phyloP scores from a whole-genome alignment of 2,797 vertebrate genomes.

The Triplophysa yarkandensis region DNA sequence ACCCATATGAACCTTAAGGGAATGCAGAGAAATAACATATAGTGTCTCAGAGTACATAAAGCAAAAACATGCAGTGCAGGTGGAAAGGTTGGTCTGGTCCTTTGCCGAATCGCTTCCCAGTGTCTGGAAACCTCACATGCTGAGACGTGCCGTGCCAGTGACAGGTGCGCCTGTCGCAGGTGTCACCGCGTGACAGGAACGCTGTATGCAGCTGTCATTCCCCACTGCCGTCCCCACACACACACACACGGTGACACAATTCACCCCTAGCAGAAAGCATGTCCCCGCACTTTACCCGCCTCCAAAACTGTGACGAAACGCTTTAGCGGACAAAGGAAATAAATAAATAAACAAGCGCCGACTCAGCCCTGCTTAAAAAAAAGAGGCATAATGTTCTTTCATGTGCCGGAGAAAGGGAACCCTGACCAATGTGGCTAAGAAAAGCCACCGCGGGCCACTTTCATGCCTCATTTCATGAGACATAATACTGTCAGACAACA shows the following conservation, averaged over 20 bases:
- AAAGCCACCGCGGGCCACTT: slow-evolving; percentile 49
- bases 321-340: slow-evolving; percentile 66
- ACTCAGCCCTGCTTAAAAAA: slow-evolving; percentile 55
- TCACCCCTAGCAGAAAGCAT: slow-evolving; percentile 50
- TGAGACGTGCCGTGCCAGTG: slow-evolving; percentile 44
- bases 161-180: slow-evolving; percentile 63
- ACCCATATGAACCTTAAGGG: slow-evolving; percentile 35
- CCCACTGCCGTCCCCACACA: slow-evolving; percentile 34
- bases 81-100: not conserved
- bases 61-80: slow-evolving; percentile 7
- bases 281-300: slow-evolving; percentile 55
- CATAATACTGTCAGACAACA: slow-evolving; percentile 61
- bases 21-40: slow-evolving; percentile 13
- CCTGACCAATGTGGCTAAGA: slow-evolving; percentile 51
- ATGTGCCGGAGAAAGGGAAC: slow-evolving; percentile 46
- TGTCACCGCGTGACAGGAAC: slow-evolving; percentile 56
- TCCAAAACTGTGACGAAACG: slow-evolving; percentile 63
- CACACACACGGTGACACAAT: slow-evolving; percentile 49
- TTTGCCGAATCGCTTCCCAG: not conserved
- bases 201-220: slow-evolving; percentile 63
- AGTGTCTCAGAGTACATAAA: slow-evolving; percentile 30
- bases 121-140: not conserved
- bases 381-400: slow-evolving; percentile 57
- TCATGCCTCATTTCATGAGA: slow-evolving; percentile 55
- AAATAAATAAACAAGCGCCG: slow-evolving; percentile 52